Conservation (phyloP, 2,797 vertebrate species). For the Enteromius viviparus region DNA sequence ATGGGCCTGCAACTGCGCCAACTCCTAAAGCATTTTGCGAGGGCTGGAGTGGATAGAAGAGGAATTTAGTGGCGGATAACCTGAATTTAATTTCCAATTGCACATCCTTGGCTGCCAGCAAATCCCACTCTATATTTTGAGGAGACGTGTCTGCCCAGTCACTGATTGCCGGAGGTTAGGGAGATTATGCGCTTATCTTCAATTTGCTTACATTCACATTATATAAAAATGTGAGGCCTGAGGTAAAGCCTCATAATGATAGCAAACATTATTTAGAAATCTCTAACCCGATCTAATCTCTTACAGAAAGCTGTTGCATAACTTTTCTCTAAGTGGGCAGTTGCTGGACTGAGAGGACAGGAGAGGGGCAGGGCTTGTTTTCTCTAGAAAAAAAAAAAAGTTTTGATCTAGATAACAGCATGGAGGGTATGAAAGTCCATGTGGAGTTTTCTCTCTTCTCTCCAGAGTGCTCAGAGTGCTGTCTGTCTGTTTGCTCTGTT, state of each 20-base stretch:
- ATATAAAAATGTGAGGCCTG: conserved; percentile 70
- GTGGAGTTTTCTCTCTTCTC: conserved; percentile 24
- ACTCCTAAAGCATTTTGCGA: conserved; percentile 22
- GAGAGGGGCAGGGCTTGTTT: conserved; percentile 2
- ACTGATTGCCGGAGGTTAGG: conserved; percentile 72
- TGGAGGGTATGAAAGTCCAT: conserved; percentile 16
- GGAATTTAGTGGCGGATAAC: conserved; percentile 81
- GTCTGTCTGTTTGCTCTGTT: conserved; percentile 54
- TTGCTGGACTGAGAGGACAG: conserved; percentile 11
- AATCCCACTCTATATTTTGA: conserved; percentile 76
- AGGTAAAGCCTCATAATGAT: conserved; percentile 79
- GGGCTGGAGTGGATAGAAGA: conserved; percentile 44
- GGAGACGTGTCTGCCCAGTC: conserved; percentile 76
- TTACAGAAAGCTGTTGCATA: conserved; percentile 66
- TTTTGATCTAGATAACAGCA: conserved; percentile 20
- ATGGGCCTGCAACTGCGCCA: conserved; percentile 31
- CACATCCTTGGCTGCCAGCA: conserved; percentile 68
- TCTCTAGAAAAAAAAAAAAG: conserved; percentile 19
- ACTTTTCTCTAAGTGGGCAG: conserved; percentile 56
- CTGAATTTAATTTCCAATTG: conserved; percentile 82
- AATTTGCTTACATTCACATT: conserved; percentile 81
- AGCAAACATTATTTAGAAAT: conserved; percentile 73
- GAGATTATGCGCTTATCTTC: conserved; percentile 82
- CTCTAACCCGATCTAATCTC: conserved; percentile 72
- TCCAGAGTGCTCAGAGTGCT: background rate